Evolutionary conservation across 1,140 invertebrate species (phyloP).

Genomic region (Solen grandis): DNA sequence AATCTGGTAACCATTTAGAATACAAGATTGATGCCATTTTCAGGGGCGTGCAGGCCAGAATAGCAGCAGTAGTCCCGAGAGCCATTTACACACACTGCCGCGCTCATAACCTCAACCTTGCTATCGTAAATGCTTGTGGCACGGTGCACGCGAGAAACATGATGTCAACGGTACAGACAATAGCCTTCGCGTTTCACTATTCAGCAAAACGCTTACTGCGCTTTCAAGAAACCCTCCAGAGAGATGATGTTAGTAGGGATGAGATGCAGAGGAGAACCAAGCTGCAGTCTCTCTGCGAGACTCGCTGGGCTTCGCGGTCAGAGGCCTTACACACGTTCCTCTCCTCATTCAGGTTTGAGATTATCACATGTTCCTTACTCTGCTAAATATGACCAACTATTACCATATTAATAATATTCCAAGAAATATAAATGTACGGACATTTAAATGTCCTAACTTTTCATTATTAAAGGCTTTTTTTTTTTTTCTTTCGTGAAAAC

Average conservation of each 20-base stretch:
- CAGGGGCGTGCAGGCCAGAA: conserved; percentile 45
- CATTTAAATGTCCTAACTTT: too few species aligned
- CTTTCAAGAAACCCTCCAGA: conserved; percentile 4
- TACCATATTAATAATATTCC: too few species aligned
- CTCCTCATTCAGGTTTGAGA: conserved; percentile 33
- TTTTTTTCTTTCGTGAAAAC: too few species aligned
- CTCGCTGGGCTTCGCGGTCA: conserved; percentile 29
- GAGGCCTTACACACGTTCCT: conserved; percentile 43
- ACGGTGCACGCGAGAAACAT: conserved; percentile 25
- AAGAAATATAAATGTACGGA: too few species aligned
- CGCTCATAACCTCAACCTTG: conserved; percentile 54
- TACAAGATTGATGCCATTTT: too few species aligned
- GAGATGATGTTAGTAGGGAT: neutral
- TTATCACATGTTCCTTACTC: too few species aligned
- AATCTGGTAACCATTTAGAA: too few species aligned
- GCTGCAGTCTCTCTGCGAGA: conserved; percentile 38
- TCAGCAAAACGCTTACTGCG: conserved; percentile 27
- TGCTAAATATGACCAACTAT: too few species aligned
- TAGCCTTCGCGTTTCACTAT: conserved; percentile 51
- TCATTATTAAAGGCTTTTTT: too few species aligned
- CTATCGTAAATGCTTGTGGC: conserved; percentile 43
- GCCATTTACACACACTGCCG: conserved; percentile 54
- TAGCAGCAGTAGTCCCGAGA: conserved; percentile 7
- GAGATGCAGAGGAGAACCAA: conserved; percentile 21
- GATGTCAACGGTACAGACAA: conserved; percentile 32